phyloP scores from a whole-genome alignment of 1,140 invertebrate genomes.

The Drosophila repleta region DNA sequence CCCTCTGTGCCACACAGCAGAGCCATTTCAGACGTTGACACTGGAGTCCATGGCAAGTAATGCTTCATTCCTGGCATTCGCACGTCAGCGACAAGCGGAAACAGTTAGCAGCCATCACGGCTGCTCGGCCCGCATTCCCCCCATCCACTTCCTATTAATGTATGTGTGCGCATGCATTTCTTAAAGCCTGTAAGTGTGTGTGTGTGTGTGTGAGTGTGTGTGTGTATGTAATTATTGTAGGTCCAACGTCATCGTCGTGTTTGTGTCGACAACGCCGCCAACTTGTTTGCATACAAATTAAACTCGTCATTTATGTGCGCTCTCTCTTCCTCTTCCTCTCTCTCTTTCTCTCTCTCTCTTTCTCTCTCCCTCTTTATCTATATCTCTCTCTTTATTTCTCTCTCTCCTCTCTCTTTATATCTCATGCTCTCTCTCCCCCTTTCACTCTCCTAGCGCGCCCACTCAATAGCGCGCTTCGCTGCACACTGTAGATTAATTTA shows the following conservation, averaged over 20 bases:
- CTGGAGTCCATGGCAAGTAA: conserved; percentile 40
- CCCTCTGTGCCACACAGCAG: background rate
- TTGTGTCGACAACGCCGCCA: conserved; percentile 75
- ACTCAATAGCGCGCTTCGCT: conserved; percentile 77
- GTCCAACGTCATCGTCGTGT: conserved; percentile 70
- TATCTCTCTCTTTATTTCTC: background rate
- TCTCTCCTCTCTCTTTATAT: background rate
- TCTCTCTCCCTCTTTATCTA: background rate
- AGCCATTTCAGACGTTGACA: conserved; percentile 7
- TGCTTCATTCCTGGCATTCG: conserved; percentile 73
- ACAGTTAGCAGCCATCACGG: conserved; percentile 72
- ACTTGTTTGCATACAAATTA: conserved; percentile 83
- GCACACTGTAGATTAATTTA: conserved; percentile 81
- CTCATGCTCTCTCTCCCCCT: conserved; percentile 11
- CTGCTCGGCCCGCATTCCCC: conserved; percentile 19
- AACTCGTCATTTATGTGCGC: conserved; percentile 78
- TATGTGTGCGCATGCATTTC: conserved; percentile 30
- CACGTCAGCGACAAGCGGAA: conserved; percentile 68
- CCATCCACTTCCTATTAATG: conserved; percentile 19
- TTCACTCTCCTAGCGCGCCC: conserved; percentile 44
- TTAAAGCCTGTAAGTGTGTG: conserved; percentile 35
- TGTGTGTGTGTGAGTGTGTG: conserved; percentile 37
- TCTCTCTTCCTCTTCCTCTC: conserved; percentile 34
- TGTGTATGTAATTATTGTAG: conserved; percentile 71
- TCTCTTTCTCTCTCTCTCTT: conserved; percentile 2